Evolutionary conservation across 2,888 invertebrate genomes (phyloP).

Genomic region (Xanthostigma xanthostigma): DNA sequence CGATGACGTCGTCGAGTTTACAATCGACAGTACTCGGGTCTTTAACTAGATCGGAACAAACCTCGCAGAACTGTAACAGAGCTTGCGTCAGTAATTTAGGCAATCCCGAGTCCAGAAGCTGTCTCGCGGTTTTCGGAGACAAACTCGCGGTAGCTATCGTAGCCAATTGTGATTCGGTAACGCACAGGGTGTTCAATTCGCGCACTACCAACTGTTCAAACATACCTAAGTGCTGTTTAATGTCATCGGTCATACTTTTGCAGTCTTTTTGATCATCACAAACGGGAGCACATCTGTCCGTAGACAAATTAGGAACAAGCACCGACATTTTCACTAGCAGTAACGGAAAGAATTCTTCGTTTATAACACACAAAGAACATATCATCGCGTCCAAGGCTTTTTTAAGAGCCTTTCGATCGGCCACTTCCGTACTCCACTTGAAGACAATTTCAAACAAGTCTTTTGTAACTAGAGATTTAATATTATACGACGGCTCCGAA

Average conservation of each 20-base stretch:
- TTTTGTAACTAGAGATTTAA: slow-evolving; percentile 52
- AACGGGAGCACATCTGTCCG: slow-evolving; percentile 36
- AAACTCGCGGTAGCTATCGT: slow-evolving; percentile 68
- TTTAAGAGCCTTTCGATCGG: slow-evolving; percentile 58
- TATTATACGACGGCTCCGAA: slow-evolving; percentile 39
- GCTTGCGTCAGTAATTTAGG: slow-evolving; percentile 46
- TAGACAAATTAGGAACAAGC: slow-evolving; percentile 32
- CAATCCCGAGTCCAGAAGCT: slow-evolving; percentile 61
- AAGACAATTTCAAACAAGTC: slow-evolving; percentile 65
- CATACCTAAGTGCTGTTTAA: slow-evolving; percentile 28
- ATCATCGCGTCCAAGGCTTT: slow-evolving; percentile 72
- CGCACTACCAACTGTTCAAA: slow-evolving; percentile 38
- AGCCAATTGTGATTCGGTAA: slow-evolving; percentile 51
- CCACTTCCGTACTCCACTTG: slow-evolving; percentile 58
- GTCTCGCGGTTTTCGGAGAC: slow-evolving; percentile 60
- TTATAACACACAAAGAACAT: slow-evolving; percentile 74
- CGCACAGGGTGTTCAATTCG: slow-evolving; percentile 36
- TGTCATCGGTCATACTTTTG: slow-evolving; percentile 54
- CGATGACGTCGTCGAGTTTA: slow-evolving; percentile 16
- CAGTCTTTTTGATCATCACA: slow-evolving; percentile 40
- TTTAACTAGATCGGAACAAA: background rate
- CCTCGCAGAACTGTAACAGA: slow-evolving; percentile 33
- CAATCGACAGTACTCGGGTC: slow-evolving; percentile 14
- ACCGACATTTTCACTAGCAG: slow-evolving; percentile 60
- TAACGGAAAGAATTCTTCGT: slow-evolving; percentile 59